These are phyloP conservation scores for Sebastes schlegelii DNA, from an alignment of 2,113 vertebrate genomes.

Conservation along the genomic window DNA sequence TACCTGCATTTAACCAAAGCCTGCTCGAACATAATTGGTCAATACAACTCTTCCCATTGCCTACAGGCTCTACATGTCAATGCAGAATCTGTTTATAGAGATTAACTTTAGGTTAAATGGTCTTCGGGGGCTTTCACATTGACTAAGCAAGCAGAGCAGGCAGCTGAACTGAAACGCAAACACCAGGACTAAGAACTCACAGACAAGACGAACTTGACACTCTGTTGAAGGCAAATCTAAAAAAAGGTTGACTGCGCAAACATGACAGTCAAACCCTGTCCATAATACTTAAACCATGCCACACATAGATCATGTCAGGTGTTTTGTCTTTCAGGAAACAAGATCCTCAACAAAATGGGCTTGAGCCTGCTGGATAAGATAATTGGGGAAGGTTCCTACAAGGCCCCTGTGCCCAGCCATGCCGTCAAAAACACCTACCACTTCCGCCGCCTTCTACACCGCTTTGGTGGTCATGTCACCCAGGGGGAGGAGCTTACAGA, in stretches of 20 bases:
- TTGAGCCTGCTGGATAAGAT: slow-evolving; percentile 83
- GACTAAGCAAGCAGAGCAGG: background rate
- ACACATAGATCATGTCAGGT: too few species aligned
- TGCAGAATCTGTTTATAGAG: too few species aligned
- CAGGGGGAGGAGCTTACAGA: slow-evolving; percentile 64
- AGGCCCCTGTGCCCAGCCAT: slow-evolving; percentile 45
- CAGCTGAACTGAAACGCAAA: background rate
- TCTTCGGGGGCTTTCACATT: background rate
- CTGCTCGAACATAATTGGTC: too few species aligned
- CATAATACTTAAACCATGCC: too few species aligned
- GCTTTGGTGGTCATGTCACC: slow-evolving; percentile 83
- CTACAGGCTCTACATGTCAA: too few species aligned
- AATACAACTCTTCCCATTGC: too few species aligned
- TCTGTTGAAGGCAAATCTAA: background rate
- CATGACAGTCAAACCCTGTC: background rate
- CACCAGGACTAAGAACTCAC: background rate
- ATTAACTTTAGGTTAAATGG: too few species aligned
- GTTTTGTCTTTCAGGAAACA: slow-evolving; percentile 79
- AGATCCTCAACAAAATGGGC: slow-evolving; percentile 89
- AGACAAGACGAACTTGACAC: background rate
- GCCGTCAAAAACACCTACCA: slow-evolving; percentile 79
- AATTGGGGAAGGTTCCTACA: slow-evolving; percentile 58
- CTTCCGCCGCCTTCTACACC: slow-evolving; percentile 83
- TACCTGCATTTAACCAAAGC: too few species aligned
- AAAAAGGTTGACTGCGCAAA: background rate